A percentile compares a stretch with the other conserved stretches of the same genome.
phyloP scores from a whole-genome alignment of 2,888 invertebrate species.

The Cantharis rufa region DNA sequence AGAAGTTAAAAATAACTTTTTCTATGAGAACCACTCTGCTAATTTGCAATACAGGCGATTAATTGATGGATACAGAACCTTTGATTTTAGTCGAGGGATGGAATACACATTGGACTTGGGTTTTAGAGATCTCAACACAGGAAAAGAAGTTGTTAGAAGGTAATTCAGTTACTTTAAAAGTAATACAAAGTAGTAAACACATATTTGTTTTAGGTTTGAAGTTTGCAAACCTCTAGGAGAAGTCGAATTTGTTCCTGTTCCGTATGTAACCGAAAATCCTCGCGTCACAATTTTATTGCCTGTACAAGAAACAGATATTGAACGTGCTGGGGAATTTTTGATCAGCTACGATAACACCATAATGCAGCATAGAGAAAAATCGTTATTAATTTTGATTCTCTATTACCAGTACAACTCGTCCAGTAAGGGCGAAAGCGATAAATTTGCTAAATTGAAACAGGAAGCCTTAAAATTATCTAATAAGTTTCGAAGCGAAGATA shows the following conservation, averaged over 20 bases:
- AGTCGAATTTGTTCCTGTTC: conserved; percentile 88
- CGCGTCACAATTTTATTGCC: conserved; percentile 78
- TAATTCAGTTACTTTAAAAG: conserved; percentile 29
- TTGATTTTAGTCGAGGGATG: conserved; percentile 83
- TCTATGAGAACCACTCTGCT: conserved; percentile 55
- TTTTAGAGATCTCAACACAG: conserved; percentile 58
- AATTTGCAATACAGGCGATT: conserved; percentile 61
- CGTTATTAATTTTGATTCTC: conserved; percentile 75
- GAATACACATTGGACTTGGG: conserved; percentile 80
- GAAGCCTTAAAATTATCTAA: conserved; percentile 65
- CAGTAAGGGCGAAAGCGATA: conserved; percentile 62
- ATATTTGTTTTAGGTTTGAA: conserved; percentile 64
- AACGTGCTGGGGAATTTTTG: conserved; percentile 69
- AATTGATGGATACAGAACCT: conserved; percentile 74
- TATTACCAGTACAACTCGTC: conserved; percentile 66
- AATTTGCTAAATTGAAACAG: conserved; percentile 62
- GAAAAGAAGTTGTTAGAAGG: conserved; percentile 60
- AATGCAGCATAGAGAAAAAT: conserved; percentile 78
- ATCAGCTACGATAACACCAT: conserved; percentile 67
- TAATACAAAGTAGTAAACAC: background rate
- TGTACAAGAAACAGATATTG: conserved; percentile 61
- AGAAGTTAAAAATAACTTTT: conserved; percentile 58
- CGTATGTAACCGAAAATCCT: conserved; percentile 94
- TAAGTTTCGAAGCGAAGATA: conserved; percentile 69
- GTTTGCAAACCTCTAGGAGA: conserved; percentile 83